Percentiles rank a stretch among this genome's conserved stretches.
These are phyloP conservation scores for Ophion obscuratus DNA, from an alignment of 2,888 invertebrate species.

Conservation along the genomic window DNA sequence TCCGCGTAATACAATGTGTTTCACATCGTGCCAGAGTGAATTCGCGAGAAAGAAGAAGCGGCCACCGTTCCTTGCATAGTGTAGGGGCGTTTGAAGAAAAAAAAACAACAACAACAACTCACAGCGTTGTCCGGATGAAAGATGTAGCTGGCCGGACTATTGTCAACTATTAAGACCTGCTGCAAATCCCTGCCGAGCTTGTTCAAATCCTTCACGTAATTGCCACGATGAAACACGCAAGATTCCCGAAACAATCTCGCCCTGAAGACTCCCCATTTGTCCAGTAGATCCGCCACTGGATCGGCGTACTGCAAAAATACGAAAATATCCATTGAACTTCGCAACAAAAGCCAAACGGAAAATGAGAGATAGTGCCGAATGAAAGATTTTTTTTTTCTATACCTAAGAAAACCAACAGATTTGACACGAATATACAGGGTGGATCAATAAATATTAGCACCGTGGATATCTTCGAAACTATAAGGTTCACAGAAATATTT, in stretches of 20 bases:
- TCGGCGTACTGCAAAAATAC: slow-evolving; percentile 94
- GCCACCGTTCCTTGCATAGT: background rate
- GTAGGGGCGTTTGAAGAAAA: slow-evolving; percentile 1
- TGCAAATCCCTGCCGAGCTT: slow-evolving; percentile 98
- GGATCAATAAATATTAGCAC: too few species aligned
- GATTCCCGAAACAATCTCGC: slow-evolving; percentile 99
- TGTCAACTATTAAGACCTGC: slow-evolving; percentile 99
- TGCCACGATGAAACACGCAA: slow-evolving; percentile 99
- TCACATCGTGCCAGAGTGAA: slow-evolving; percentile 41
- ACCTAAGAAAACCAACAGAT: too few species aligned
- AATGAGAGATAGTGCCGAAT: background rate
- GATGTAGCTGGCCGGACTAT: slow-evolving; percentile 99
- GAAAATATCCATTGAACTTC: slow-evolving; percentile 10
- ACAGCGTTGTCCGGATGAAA: slow-evolving; percentile 99
- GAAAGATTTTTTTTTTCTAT: background rate
- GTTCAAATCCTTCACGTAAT: slow-evolving; percentile 99
- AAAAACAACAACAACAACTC: slow-evolving; percentile 84
- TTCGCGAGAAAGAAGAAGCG: background rate
- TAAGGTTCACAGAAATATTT: too few species aligned
- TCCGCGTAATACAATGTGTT: background rate
- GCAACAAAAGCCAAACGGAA: background rate
- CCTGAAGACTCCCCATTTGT: slow-evolving; percentile 98
- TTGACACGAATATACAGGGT: too few species aligned
- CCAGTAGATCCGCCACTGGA: slow-evolving; percentile 99
- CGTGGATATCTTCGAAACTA: too few species aligned